A percentile compares a stretch with the other conserved stretches of the same genome.
These are phyloP conservation scores for Amaurobius ferox DNA, from an alignment of 2,888 invertebrate species.

Conservation along the genomic window DNA sequence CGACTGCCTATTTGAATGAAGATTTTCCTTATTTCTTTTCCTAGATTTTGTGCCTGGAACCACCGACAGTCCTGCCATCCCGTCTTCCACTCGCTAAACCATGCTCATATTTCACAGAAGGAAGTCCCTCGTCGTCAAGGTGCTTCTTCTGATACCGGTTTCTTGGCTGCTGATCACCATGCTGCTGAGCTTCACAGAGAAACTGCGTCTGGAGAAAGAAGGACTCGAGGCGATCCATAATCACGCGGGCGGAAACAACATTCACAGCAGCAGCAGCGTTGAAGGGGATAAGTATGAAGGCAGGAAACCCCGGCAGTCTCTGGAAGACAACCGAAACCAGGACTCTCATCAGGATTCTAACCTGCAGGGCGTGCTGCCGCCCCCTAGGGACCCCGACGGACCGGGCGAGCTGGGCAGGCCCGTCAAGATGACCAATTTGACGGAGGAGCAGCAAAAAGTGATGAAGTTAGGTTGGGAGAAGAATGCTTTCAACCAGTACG, in stretches of 20 bases:
- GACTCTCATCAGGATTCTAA: neutral
- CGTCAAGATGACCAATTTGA: slow-evolving; percentile 89
- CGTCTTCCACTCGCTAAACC: too few species aligned
- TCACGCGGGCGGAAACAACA: too few species aligned
- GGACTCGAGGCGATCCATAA: slow-evolving; percentile 23
- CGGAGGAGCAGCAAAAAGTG: slow-evolving; percentile 88
- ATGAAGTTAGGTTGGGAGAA: slow-evolving; percentile 97
- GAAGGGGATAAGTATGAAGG: slow-evolving; percentile 54
- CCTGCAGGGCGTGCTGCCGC: slow-evolving; percentile 74
- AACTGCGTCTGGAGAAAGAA: slow-evolving; percentile 19
- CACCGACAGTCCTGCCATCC: too few species aligned
- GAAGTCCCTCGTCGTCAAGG: slow-evolving; percentile 66
- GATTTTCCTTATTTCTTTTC: too few species aligned
- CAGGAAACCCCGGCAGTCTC: slow-evolving; percentile 40
- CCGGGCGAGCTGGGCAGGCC: slow-evolving; percentile 92
- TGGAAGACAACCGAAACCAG: slow-evolving; percentile 24
- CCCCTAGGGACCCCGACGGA: slow-evolving; percentile 75
- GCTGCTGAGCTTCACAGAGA: slow-evolving; percentile 54
- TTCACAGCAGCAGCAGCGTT: neutral
- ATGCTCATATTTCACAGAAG: slow-evolving; percentile 48
- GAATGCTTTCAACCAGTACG: slow-evolving; percentile 99
- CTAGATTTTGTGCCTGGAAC: too few species aligned
- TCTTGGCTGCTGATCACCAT: slow-evolving; percentile 73
- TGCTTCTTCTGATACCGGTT: slow-evolving; percentile 69
- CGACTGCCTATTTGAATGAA: too few species aligned